phyloP scores from a whole-genome alignment of 1,140 invertebrate species.

The Batillaria attramentaria region DNA sequence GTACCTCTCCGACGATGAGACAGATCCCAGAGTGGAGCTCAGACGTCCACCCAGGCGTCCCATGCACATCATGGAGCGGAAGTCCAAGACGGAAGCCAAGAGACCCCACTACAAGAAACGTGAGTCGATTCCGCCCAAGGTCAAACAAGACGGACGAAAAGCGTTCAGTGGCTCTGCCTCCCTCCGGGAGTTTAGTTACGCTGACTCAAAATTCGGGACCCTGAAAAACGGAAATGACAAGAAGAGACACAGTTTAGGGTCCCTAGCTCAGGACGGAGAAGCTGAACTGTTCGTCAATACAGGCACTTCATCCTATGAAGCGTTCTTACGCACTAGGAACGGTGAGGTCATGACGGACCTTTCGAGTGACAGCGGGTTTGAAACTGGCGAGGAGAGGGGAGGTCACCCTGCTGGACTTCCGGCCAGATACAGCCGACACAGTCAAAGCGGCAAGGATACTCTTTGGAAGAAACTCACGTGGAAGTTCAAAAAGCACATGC shows the following conservation, averaged over 20 bases:
- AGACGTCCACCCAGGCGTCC: neutral
- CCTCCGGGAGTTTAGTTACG: conserved; percentile 42
- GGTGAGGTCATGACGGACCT: neutral
- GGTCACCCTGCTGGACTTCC: neutral
- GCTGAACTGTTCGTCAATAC: conserved; percentile 29
- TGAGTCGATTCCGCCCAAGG: neutral
- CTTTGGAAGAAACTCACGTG: conserved; percentile 40
- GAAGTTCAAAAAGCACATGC: conserved; percentile 21
- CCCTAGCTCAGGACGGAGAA: neutral
- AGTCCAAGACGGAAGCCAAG: conserved; percentile 23
- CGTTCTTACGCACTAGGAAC: conserved; percentile 32
- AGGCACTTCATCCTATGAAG: conserved; percentile 33
- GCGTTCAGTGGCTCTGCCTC: conserved; percentile 4
- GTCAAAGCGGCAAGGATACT: conserved; percentile 19
- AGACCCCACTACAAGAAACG: conserved; percentile 31
- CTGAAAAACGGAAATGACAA: neutral
- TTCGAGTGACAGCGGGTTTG: neutral
- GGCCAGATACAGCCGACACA: too few relatives aligned
- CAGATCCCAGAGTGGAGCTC: neutral
- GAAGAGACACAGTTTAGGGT: neutral
- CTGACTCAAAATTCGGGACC: conserved; percentile 44
- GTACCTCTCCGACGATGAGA: conserved; percentile 39
- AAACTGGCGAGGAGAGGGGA: neutral
- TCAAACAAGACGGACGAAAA: conserved; percentile 19
- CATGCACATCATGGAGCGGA: neutral